These are phyloP conservation scores for Lepetodrilus schrolli DNA, from an alignment of 2,888 invertebrate genomes.

Conservation along the genomic window DNA sequence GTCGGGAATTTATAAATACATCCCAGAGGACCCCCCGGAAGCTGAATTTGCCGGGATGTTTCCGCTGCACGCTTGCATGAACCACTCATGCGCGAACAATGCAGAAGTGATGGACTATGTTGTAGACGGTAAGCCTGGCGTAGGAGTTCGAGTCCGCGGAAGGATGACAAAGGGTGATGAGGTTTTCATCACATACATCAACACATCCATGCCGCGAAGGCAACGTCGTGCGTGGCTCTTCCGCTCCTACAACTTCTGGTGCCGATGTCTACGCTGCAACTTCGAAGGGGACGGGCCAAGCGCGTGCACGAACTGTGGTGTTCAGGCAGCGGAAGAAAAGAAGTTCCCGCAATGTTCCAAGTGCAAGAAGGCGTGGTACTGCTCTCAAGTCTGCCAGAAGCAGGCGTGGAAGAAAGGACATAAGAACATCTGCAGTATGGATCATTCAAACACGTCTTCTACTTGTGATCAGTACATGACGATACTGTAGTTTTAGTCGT, in stretches of 20 bases:
- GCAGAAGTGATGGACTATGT: conserved; percentile 53
- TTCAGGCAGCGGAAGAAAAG: conserved; percentile 40
- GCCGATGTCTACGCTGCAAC: conserved; percentile 57
- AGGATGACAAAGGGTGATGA: conserved; percentile 46
- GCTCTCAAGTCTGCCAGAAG: conserved; percentile 59
- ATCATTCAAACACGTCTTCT: conserved; percentile 46
- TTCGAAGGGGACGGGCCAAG: conserved; percentile 59
- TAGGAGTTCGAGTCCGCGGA: conserved; percentile 23
- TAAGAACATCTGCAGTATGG: conserved; percentile 59
- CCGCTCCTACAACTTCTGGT: conserved; percentile 64
- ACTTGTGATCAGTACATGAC: conserved; percentile 36
- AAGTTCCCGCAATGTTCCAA: conserved; percentile 52
- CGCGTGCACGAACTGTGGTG: conserved; percentile 54
- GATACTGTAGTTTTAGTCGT: neutral
- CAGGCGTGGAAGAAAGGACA: conserved; percentile 64
- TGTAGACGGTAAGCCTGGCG: conserved; percentile 46
- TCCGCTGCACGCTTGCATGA: conserved; percentile 62
- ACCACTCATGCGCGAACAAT: conserved; percentile 64
- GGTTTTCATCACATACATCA: conserved; percentile 56
- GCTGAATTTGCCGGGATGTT: conserved; percentile 66
- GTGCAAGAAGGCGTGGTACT: conserved; percentile 64
- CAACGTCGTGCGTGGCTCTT: conserved; percentile 55
- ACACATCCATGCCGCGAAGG: conserved; percentile 46
- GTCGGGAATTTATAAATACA: conserved; percentile 36
- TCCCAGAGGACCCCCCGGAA: conserved; percentile 50